Conservation (phyloP, 2,113 vertebrate species). For the Balaenoptera acutorostrata region DNA sequence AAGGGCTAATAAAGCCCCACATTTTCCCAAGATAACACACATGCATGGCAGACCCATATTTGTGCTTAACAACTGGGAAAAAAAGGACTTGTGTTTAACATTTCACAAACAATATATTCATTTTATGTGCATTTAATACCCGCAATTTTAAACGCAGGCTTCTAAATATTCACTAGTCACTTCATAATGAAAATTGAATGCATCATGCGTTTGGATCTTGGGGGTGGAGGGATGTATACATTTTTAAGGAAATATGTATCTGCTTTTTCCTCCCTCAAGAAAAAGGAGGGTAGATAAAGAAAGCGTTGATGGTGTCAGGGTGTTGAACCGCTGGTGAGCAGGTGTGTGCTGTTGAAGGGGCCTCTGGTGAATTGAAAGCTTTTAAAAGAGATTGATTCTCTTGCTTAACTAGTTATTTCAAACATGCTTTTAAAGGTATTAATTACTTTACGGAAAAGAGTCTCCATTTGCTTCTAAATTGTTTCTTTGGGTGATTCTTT, state of each 20-base stretch:
- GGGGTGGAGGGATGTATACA: background rate
- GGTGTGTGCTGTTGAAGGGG: conserved; percentile 50
- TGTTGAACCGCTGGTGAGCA: conserved; percentile 45
- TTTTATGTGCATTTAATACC: conserved; percentile 12
- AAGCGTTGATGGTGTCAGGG: conserved; percentile 19
- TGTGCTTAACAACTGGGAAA: conserved; percentile 13
- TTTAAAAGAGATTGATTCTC: conserved; percentile 75
- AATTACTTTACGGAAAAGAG: conserved; percentile 64
- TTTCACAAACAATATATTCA: conserved; percentile 40
- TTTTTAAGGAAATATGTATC: conserved; percentile 40
- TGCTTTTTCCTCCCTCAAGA: background rate
- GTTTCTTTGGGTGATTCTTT: conserved; percentile 63
- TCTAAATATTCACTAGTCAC: conserved; percentile 18
- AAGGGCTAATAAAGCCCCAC: background rate
- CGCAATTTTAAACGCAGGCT: background rate
- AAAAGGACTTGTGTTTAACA: conserved; percentile 19
- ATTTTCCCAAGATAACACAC: background rate
- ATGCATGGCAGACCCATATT: background rate
- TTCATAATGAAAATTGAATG: conserved; percentile 11
- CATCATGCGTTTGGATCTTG: background rate
- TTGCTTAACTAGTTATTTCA: conserved; percentile 69
- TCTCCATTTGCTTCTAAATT: conserved; percentile 68
- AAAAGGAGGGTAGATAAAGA: background rate
- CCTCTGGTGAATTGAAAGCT: conserved; percentile 62
- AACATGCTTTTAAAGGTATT: conserved; percentile 73